Evolutionary conservation across 2,888 invertebrate genomes (phyloP).

Genomic region (Globia sparganii): DNA sequence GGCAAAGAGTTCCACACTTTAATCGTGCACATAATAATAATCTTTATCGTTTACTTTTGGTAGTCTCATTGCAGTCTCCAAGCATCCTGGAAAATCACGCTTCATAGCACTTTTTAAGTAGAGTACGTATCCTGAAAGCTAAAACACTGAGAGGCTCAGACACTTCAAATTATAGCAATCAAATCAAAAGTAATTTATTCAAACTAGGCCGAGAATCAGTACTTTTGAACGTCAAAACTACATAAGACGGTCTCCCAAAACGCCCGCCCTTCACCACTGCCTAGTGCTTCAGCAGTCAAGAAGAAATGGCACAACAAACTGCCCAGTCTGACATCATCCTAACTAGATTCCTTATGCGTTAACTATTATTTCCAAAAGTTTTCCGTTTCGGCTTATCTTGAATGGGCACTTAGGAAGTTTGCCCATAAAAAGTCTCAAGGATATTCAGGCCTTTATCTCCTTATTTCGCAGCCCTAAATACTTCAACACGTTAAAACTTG

Average conservation of each 20-base stretch:
- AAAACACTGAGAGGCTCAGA: neutral
- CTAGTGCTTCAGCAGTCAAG: too few relatives aligned
- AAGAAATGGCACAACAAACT: too few relatives aligned
- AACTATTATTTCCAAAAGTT: neutral
- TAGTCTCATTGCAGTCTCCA: neutral
- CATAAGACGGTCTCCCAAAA: neutral
- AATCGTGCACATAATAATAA: neutral
- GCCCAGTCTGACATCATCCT: neutral
- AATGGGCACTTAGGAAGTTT: neutral
- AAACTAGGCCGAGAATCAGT: too few relatives aligned
- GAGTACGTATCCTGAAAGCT: too few relatives aligned
- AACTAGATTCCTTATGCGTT: slow-evolving; percentile 36
- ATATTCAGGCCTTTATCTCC: neutral
- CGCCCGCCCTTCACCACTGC: too few relatives aligned
- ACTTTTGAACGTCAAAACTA: too few relatives aligned
- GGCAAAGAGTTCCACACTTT: neutral
- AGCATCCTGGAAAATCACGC: neutral
- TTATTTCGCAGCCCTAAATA: slow-evolving; percentile 6
- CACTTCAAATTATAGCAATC: neutral
- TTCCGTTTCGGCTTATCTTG: slow-evolving; percentile 11
- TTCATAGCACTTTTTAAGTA: neutral
- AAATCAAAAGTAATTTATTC: too few relatives aligned
- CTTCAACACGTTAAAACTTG: slow-evolving; percentile 41
- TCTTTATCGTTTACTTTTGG: neutral
- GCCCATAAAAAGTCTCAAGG: neutral